Base-by-base conservation (phyloP, 1,140 invertebrate species). In the Cydia fagiglandana region DNA sequence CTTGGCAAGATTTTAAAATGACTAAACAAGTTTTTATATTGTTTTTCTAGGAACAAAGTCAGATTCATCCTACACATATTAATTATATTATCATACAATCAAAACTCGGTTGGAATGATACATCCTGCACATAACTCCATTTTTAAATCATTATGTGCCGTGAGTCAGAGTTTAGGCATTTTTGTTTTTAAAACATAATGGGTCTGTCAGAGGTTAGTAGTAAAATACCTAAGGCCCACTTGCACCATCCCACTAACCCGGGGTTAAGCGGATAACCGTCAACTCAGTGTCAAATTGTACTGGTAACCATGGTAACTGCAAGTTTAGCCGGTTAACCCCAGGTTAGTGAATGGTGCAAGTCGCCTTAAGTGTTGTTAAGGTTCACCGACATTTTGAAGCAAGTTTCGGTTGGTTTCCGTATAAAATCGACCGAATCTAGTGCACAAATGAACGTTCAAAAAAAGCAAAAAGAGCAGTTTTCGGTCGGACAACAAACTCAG, bases 11-110 rank as follows among this genome's bases (percentile, higher is more conserved):
- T 61, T 17, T 7, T 7, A 6, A 10, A 10, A 17, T 61, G 17
- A 61, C 56, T 20, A 61, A 61, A 20, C 15, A 20, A 24, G 12
- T n/a, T 61, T 12, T 17, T 9, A 12, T 9, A 12, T n/a, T 0
- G 17, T 47, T 12, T 53, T 61, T 61, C 56, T 61, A 61, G 56
- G 56, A 61, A 61, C 56, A 20, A 61, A 24, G 17, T 24, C 17
- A 61, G 56, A 61, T 61, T 61, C 56, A 61, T 61, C 56, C 17
- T 30, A 30, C 17, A 61, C 5, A 10, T 53, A n/a, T n/a, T n/a
- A n/a, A n/a, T n/a, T n/a, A n/a, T n/a, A n/a, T 20, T 61, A 61
- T 20, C 56, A 61, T 61, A 61, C 56, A 61, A 61, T 61, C 56
- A 61, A 20, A 20, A 20, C 56, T 4, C 47, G 34, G 13, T 15